A percentile compares a stretch with the other conserved stretches of the same genome.
Conservation (phyloP, 1,140 invertebrate species). For the Dendrolimus punctatus region DNA sequence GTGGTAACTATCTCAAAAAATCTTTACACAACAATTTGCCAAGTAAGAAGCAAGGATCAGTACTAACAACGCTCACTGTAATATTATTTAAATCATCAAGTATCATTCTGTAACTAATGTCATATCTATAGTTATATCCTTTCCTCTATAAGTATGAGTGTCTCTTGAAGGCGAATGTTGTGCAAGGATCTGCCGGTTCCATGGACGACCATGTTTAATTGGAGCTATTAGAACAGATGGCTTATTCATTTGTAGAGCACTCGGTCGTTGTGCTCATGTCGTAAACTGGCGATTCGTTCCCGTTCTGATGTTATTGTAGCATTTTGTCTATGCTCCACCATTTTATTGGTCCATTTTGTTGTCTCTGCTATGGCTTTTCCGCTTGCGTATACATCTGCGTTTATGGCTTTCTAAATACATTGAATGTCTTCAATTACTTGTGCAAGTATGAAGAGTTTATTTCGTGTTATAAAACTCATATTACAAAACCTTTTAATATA, state of each 20-base stretch:
- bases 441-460: no score
- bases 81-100: no score
- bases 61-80: no score
- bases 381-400: conserved; percentile 3
- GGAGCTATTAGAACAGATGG: conserved; percentile 69
- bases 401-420: neutral
- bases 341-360: conserved; percentile 67
- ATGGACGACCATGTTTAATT: conserved; percentile 65
- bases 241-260: conserved; percentile 71
- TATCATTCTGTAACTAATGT: no score
- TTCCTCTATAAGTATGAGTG: conserved; percentile 12
- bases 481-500: no score
- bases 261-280: conserved; percentile 65
- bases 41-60: no score
- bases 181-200: conserved; percentile 23
- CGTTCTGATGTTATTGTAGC: conserved; percentile 70
- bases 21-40: no score
- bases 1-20: no score
- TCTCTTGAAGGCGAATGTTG: conserved; percentile 33
- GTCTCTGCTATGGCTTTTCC: conserved; percentile 33
- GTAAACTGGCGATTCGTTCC: conserved; percentile 70
- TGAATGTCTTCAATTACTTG: neutral
- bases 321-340: conserved; percentile 68
- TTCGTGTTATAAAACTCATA: no score
- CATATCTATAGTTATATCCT: no score